These are phyloP conservation scores for Globia sparganii DNA, from an alignment of 2,888 invertebrate species.

Conservation along the genomic window DNA sequence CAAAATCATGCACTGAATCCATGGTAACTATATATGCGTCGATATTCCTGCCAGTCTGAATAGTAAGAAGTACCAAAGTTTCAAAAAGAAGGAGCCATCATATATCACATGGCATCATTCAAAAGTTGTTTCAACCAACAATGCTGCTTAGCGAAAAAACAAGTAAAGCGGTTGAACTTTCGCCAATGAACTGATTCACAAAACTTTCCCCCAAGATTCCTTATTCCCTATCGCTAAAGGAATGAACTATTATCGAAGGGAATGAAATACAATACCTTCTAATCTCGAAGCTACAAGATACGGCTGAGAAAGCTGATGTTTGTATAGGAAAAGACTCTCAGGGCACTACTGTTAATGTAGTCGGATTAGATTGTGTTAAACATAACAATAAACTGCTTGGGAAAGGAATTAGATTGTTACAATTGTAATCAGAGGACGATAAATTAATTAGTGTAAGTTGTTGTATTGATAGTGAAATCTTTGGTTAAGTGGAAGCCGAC, in stretches of 20 bases:
- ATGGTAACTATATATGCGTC: neutral
- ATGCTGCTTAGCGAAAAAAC: neutral
- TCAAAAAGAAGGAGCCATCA: neutral
- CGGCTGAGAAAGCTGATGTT: slow-evolving; percentile 42
- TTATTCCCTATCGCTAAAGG: slow-evolving; percentile 6
- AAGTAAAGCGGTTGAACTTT: neutral
- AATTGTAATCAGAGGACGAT: slow-evolving; percentile 37
- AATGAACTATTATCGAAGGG: slow-evolving; percentile 31
- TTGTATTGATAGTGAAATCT: slow-evolving; percentile 11
- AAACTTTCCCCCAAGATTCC: slow-evolving; percentile 6
- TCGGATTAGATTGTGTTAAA: slow-evolving; percentile 43
- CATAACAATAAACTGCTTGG: slow-evolving; percentile 44
- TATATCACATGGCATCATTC: neutral
- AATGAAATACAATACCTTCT: slow-evolving; percentile 57
- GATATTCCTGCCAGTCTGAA: neutral
- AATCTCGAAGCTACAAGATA: slow-evolving; percentile 47
- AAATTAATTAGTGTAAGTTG: slow-evolving; percentile 44
- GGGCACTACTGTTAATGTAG: slow-evolving; percentile 52
- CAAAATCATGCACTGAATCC: neutral
- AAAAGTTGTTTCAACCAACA: neutral
- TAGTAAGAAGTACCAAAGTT: neutral
- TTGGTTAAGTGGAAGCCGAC: neutral
- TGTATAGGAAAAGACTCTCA: slow-evolving; percentile 18
- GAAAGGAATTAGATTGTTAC: slow-evolving; percentile 39
- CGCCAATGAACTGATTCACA: neutral